Percentiles rank a stretch among this genome's conserved stretches.
Evolutionary conservation across 1,140 invertebrate species (phyloP).

Genomic region (Pteromalus puparum): DNA sequence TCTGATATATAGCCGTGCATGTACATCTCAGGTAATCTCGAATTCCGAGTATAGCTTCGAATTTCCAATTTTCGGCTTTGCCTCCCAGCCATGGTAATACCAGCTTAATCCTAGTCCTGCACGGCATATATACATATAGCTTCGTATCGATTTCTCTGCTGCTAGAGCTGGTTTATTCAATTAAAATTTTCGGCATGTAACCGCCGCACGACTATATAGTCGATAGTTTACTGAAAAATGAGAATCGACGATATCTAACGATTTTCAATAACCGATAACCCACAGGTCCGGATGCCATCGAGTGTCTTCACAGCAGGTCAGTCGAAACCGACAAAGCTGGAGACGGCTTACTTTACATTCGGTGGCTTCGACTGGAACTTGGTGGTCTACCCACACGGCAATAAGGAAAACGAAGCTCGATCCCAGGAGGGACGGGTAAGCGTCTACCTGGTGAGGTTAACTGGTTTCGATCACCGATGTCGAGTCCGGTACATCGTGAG

Average conservation of each 20-base stretch:
- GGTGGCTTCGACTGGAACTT: constrained; percentile 92
- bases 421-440: constrained; percentile 76
- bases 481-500: constrained; percentile 84
- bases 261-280: neutral
- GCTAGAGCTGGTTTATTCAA: no score
- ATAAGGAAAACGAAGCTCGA: constrained; percentile 70
- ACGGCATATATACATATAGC: no score
- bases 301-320: constrained; percentile 69
- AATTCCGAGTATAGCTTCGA: no score
- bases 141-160: no score
- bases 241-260: neutral
- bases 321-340: constrained; percentile 76
- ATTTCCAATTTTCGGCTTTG: neutral
- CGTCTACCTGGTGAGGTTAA: constrained; percentile 84
- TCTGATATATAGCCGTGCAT: no score
- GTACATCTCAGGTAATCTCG: no score
- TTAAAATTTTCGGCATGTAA: no score
- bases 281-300: constrained; percentile 66
- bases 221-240: neutral
- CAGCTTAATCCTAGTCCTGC: neutral
- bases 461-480: constrained; percentile 89
- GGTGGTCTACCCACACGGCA: constrained; percentile 82
- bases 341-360: constrained; percentile 85
- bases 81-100: neutral
- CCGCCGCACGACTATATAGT: no score